Evolutionary conservation across 2,888 invertebrate species (phyloP).

Genomic region (Cryptocephalus primarius): DNA sequence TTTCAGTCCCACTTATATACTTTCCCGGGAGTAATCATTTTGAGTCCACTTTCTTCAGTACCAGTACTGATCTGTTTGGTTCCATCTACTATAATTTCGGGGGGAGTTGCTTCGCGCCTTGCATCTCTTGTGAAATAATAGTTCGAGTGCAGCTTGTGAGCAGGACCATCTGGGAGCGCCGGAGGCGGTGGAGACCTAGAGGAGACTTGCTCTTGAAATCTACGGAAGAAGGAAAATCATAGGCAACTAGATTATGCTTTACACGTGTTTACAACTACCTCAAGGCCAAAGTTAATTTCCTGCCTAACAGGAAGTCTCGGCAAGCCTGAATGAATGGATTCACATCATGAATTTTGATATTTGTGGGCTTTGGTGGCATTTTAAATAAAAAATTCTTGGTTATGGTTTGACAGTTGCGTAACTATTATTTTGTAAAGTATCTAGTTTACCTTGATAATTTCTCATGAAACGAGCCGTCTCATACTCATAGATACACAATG

Average conservation of each 20-base stretch:
- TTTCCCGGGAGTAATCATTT: slow-evolving; percentile 22
- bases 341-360: slow-evolving; percentile 44
- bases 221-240: background rate
- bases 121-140: slow-evolving; percentile 79
- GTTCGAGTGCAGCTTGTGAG: slow-evolving; percentile 67
- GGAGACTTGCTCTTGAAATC: slow-evolving; percentile 52
- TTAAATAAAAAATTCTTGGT: slow-evolving; percentile 1
- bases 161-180: slow-evolving; percentile 68
- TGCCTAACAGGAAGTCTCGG: slow-evolving; percentile 55
- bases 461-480: too few relatives aligned
- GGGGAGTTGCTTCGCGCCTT: slow-evolving; percentile 65
- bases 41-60: slow-evolving; percentile 6
- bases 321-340: slow-evolving; percentile 50
- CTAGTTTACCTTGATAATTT: too few relatives aligned
- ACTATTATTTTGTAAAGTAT: too few relatives aligned
- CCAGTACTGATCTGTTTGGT: slow-evolving; percentile 18
- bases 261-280: slow-evolving; percentile 24
- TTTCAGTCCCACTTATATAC: slow-evolving; percentile 23
- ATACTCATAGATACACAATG: too few relatives aligned
- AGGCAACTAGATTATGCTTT: slow-evolving; percentile 30
- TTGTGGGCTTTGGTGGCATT: slow-evolving; percentile 17
- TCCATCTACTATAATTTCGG: slow-evolving; percentile 41
- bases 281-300: slow-evolving; percentile 42
- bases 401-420: background rate
- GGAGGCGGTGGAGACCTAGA: slow-evolving; percentile 75